Evolutionary conservation across 2,113 vertebrate genomes (phyloP).

Genomic region (Pachycephala philippinensis): DNA sequence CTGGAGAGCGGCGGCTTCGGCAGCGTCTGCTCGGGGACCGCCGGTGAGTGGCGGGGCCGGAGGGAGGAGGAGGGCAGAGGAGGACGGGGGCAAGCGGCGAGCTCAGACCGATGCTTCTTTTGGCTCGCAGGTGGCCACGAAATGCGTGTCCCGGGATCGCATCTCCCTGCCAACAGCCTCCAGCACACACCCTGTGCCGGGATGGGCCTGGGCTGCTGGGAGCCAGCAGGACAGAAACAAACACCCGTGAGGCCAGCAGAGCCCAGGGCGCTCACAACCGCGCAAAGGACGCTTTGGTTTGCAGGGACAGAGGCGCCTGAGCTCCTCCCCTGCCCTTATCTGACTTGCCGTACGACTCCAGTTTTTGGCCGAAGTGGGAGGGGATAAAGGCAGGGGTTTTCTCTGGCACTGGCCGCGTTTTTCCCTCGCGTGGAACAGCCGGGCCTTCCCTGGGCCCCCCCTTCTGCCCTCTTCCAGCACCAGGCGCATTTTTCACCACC

Average conservation of each 20-base stretch:
- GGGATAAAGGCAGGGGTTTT: too few species aligned
- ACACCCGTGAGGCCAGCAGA: neutral
- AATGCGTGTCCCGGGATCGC: too few species aligned
- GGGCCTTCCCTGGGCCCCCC: too few species aligned
- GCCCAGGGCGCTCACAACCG: too few species aligned
- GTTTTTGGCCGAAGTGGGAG: neutral
- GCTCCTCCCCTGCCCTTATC: neutral
- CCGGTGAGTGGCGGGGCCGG: neutral
- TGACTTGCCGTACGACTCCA: neutral
- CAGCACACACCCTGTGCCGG: neutral
- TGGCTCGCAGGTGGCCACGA: neutral
- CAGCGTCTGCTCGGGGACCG: neutral
- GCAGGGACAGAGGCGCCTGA: neutral
- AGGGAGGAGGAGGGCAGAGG: too few species aligned
- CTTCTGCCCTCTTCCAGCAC: too few species aligned
- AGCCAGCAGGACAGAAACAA: neutral
- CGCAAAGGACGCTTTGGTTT: accelerated
- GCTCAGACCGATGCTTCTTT: neutral
- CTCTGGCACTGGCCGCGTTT: accelerated
- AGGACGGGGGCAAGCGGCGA: neutral
- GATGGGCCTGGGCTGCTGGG: neutral
- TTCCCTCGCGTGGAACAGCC: neutral
- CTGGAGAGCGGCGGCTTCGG: too few species aligned
- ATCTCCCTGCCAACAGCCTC: neutral
- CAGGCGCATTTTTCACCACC: neutral